Conservation (phyloP, 2,888 invertebrate species). For the Syrista parreyssii region DNA sequence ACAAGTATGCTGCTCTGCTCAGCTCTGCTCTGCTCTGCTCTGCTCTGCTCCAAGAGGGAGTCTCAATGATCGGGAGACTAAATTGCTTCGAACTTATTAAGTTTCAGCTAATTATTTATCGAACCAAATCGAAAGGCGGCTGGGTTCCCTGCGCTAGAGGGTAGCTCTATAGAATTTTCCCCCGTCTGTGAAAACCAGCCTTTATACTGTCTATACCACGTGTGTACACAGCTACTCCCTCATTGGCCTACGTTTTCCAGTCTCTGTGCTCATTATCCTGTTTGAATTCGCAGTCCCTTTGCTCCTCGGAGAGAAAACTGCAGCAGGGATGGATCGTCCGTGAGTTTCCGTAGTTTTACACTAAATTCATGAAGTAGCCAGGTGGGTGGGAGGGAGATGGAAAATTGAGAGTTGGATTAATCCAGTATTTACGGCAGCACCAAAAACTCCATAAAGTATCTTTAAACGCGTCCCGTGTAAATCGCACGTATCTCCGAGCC, state of each 20-base stretch:
- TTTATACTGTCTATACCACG: neutral
- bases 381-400: neutral
- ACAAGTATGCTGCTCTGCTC: neutral
- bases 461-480: slow-evolving; percentile 14
- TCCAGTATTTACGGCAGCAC: slow-evolving; percentile 5
- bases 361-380: neutral
- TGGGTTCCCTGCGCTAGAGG: neutral
- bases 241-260: slow-evolving; percentile 19
- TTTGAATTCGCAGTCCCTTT: neutral
- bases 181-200: neutral
- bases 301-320: neutral
- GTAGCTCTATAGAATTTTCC: neutral
- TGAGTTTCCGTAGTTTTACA: neutral
- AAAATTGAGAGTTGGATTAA: slow-evolving; percentile 6
- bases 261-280: slow-evolving; percentile 20
- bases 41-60: neutral
- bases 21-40: no score
- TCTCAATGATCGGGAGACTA: neutral
- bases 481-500: slow-evolving; percentile 2
- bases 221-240: slow-evolving; percentile 3
- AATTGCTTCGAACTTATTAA: slow-evolving; percentile 15
- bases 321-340: neutral
- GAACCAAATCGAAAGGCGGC: slow-evolving; percentile 1
- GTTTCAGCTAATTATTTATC: slow-evolving; percentile 35
- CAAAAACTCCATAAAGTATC: slow-evolving; percentile 20